These are phyloP conservation scores for Monomorium pharaonis DNA, from an alignment of 1,140 invertebrate species.

Conservation along the genomic window DNA sequence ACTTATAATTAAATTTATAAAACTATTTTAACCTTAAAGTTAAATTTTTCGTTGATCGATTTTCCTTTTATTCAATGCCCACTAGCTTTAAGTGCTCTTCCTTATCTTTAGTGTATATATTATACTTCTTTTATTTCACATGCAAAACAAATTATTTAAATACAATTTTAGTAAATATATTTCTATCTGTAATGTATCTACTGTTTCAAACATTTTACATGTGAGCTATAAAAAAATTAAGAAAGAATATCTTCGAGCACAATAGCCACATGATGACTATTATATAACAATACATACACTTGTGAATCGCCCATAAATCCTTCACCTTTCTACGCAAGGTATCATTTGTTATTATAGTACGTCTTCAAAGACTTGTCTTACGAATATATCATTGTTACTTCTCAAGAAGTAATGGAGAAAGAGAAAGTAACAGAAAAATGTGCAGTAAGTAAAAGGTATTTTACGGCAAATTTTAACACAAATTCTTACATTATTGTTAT, in stretches of 20 bases:
- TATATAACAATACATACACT: slow-evolving; percentile 36
- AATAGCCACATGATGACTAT: neutral
- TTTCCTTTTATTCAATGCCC: neutral
- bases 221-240: neutral
- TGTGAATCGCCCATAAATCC: slow-evolving; percentile 38
- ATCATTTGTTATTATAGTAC: slow-evolving; percentile 56
- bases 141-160: neutral
- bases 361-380: neutral
- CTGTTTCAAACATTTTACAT: neutral
- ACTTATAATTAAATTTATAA: neutral
- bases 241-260: neutral
- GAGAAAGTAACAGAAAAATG: neutral
- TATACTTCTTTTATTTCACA: neutral
- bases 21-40: neutral
- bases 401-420: neutral
- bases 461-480: neutral
- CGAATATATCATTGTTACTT: slow-evolving; percentile 17
- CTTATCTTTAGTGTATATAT: neutral
- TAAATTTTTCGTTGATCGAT: neutral
- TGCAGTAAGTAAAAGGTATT: neutral
- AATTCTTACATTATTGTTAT: neutral
- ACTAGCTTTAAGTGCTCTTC: neutral
- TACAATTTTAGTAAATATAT: no score
- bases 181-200: neutral
- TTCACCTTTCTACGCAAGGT: neutral